Evolutionary conservation across 2,113 vertebrate species (phyloP), one percentile per base, ranked within the genome.

Genomic region (Sprattus sprattus): DNA sequence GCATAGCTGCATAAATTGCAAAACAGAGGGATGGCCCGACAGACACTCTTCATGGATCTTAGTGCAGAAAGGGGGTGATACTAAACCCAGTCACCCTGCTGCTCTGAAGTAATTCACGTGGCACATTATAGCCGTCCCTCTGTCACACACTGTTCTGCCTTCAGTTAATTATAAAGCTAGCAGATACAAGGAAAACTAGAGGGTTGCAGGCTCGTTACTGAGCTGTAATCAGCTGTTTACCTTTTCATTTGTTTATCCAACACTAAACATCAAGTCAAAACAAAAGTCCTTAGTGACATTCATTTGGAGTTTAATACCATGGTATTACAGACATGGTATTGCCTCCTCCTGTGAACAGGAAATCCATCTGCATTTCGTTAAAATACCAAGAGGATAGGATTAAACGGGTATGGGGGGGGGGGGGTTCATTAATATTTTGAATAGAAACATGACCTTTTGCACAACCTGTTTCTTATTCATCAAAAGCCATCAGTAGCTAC

Each of bases 381-480:
- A 92, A 93, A 91, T 91, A 93, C 85, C 88, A 92, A 28, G 2
- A 89, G 88, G 90, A 91, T 91, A 91, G 88, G 91, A 88, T 90
- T 88, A 47, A 78, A 91, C 90, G 93, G 64, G 2, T 44, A 92
- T 92, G 89, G 81, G 82, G 71, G 16, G 8, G 20, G 71, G 39
- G 71, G 25, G 15, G 54, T 22, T 22, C 84, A 92, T 93, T 94
- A 89, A 91, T 91, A 92, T 93, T 90, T 92, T 90, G 89, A 90
- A 89, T 93, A 92, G 91, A 93, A 92, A 91, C 88, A 86, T 93
- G 94, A 93, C 93, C 94, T 94, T 78, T 94, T 93, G 88, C 82
- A 89, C 47, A 85, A 83, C 84, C 87, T 90, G 90, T 88, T 92
- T 92, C 92, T 90, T 90, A 91, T 92, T 92, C 89, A 91, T 90